Conservation (phyloP, 2,113 vertebrate species). For the Sinocyclocheilus anophthalmus region DNA sequence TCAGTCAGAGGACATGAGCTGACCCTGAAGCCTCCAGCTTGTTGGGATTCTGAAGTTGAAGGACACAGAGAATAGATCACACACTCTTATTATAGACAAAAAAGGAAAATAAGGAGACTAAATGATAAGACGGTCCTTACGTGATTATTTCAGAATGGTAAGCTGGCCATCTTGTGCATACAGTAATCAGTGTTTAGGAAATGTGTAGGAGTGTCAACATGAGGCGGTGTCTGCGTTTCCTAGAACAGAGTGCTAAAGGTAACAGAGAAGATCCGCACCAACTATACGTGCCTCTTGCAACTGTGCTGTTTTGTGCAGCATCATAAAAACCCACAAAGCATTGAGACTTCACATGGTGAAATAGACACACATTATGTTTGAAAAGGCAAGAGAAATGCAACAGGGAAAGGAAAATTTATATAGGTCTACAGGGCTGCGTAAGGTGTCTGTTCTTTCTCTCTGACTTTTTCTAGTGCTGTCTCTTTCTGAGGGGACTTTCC, state of each 20-base stretch:
- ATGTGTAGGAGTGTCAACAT: background rate
- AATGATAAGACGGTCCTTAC: background rate
- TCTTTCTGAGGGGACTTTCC: constrained; percentile 46
- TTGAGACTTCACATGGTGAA: background rate
- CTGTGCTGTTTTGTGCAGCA: background rate
- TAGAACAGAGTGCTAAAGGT: background rate
- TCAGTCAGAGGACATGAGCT: background rate
- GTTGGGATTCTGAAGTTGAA: background rate
- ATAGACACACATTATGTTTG: background rate
- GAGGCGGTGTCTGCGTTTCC: background rate
- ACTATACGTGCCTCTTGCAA: constrained; percentile 7
- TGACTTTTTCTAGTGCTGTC: background rate
- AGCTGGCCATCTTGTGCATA: background rate
- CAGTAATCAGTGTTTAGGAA: constrained; percentile 11
- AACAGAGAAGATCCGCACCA: background rate
- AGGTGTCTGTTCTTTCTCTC: constrained; percentile 11
- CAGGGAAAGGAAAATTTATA: background rate
- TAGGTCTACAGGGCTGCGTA: background rate
- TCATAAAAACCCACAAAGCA: background rate
- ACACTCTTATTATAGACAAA: background rate
- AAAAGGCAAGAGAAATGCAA: background rate
- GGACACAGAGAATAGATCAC: background rate
- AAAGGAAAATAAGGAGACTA: background rate
- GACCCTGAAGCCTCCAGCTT: constrained; percentile 10
- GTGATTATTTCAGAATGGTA: background rate